Evolutionary conservation across 1,140 invertebrate genomes (phyloP).

Genomic region (Eupeodes corollae): DNA sequence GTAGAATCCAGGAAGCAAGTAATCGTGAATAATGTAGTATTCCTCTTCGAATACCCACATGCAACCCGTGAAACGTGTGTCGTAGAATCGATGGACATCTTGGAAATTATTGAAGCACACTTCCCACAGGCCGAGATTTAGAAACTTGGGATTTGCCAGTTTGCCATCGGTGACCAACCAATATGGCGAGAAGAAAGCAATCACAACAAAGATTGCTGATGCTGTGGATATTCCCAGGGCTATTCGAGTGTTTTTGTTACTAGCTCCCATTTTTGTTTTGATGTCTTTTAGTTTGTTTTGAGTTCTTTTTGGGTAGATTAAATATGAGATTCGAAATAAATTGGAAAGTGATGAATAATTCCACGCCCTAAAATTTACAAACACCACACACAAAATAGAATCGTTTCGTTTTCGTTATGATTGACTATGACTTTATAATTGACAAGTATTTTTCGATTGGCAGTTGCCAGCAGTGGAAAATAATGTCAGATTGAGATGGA

Average conservation of each 20-base stretch:
- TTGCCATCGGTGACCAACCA: conserved; percentile 84
- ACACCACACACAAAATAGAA: no score
- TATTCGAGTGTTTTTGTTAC: conserved; percentile 56
- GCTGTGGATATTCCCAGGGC: conserved; percentile 53
- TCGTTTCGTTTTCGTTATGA: no score
- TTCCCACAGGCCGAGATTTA: conserved; percentile 82
- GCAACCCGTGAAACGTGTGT: conserved; percentile 66
- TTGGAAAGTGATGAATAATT: no score
- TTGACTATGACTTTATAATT: no score
- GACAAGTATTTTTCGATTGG: no score
- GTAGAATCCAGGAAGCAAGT: conserved; percentile 77
- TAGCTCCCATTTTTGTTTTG: conserved; percentile 37
- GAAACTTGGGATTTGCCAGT: conserved; percentile 64
- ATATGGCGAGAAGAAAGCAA: conserved; percentile 83
- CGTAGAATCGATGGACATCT: conserved; percentile 69
- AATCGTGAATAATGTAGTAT: conserved; percentile 78
- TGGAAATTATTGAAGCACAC: conserved; percentile 78
- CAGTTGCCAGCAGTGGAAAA: no score
- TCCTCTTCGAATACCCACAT: conserved; percentile 92
- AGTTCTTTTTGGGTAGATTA: no score
- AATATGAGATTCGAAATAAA: no score
- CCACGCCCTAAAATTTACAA: no score
- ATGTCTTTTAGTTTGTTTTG: no score
- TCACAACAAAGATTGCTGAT: conserved; percentile 64
- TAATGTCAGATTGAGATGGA: no score